Base-by-base conservation (phyloP, 2,888 invertebrate genomes). In the Lycophotia porphyrea region DNA sequence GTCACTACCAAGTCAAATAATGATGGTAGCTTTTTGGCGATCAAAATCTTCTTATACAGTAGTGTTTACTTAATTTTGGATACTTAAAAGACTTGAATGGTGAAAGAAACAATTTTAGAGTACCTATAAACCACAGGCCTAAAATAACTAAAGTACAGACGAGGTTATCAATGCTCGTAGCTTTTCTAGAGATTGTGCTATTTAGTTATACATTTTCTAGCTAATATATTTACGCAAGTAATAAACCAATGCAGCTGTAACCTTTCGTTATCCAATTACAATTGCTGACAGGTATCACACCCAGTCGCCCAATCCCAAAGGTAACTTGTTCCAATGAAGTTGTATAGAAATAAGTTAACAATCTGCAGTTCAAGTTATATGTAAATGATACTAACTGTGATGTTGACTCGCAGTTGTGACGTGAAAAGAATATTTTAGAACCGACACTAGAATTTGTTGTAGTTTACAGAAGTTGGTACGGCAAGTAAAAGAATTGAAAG, bases 341-440 rank as follows among this genome's bases (percentile, higher is more conserved):
- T 82, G 77, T 84, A 84, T 64, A 49, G 72, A 66, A 82, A 67
- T 83, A 76, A 81, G 77, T 82, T 82, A 68, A 86, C 81, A 84
- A 79, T 85, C 74, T 79, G 63, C 64, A 65, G 67, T 76, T 79
- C 60, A 63, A 64, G 77, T 66, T 69, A 80, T 69, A 84, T 83
- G 87, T 87, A 82, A 86, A 85, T 82, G 69, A 78, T 82, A 72
- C 65, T 72, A 70, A 77, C 68, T 78, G 55, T 34, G 68, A 49
- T 73, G 73, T 82, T 77, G 64, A 79, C 73, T 78, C 18, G 82
- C 39, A 47, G 74, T 78, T 73, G 71, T 39, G 65, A 36, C 39
- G 74, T 13, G 24, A 85, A 82, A 78, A 81, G 85, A 86, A 39
- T 82, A 87, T 72, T 76, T 71, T 69, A 85, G 87, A 85, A 15